Base-by-base conservation (phyloP, 2,797 vertebrate species). In the Dendrocincla tyrannina region DNA sequence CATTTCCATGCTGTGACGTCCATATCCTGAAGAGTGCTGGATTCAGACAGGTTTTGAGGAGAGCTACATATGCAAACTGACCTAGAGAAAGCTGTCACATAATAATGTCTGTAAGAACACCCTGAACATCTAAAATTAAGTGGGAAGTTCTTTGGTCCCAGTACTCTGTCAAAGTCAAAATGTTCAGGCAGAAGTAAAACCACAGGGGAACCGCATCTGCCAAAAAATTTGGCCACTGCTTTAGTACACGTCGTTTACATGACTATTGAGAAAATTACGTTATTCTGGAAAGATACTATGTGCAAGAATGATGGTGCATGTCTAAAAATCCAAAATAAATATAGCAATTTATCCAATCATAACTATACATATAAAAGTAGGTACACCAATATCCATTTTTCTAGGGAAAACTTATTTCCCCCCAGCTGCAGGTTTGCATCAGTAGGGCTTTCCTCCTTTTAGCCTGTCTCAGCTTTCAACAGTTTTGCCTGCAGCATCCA, bases 1-100 rank as follows among this genome's bases (percentile, higher is more conserved):
- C 18, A n/a, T 55, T 78, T 83, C 39, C n/a, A 33, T n/a, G 23
- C 13, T 44, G 24, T 47, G 74, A 63, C 7, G 47, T 32, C 32
- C 23, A 3, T 32, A 59, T 72, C 56, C 41, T 25, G 27, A 30
- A 46, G 10, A 68, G 6, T 9, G 7, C 37, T 53, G 66, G 14
- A 75, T 46, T 60, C 53, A 52, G 33, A 24, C 58, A 2, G 2
- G 39, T 58, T 33, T 0, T 0, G 1, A 4, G 11, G 11, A 5
- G 3, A 73, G 9, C 17, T 30, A 24, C 14, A 22, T 27, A 63
- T 37, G 24, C 70, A 60, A 62, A 79, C 14, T 8, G 42, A 89
- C 16, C 28, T 24, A 78, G 23, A 56, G 17, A 60, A 86, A 42
- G 5, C 70, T 68, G 52, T 75, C 44, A 41, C 10, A 39, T 50